Evolutionary conservation across 2,797 vertebrate species (phyloP).

Genomic region (Eidolon dupreanum): DNA sequence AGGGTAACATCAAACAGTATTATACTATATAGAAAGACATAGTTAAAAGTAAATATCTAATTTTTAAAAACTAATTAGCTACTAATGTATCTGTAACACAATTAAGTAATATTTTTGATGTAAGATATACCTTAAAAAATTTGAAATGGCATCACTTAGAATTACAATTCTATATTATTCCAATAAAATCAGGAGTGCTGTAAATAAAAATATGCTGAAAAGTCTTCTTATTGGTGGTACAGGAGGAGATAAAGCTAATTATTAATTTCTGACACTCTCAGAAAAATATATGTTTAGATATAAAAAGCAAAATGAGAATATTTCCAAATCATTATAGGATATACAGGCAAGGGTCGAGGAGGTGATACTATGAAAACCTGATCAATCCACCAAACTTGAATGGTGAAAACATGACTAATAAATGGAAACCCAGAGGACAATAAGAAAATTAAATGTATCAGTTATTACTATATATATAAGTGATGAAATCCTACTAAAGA

Average conservation of each 20-base stretch:
- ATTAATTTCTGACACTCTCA: not conserved
- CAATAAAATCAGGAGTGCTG: not conserved
- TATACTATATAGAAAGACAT: not conserved
- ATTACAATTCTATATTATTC: not conserved
- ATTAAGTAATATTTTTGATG: not conserved
- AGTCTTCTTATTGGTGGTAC: not conserved
- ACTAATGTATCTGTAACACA: not conserved
- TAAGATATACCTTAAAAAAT: not conserved
- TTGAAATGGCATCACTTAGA: not conserved
- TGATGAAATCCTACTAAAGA: not conserved
- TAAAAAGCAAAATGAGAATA: not conserved
- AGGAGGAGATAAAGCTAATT: not conserved
- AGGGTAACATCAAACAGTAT: not conserved
- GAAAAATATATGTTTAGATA: not conserved
- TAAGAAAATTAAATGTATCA: not conserved
- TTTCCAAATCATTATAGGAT: not conserved
- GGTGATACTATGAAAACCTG: not conserved
- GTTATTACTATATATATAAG: not conserved
- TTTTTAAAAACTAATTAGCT: not conserved
- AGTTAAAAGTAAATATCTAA: not conserved
- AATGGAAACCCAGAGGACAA: not conserved
- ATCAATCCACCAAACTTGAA: not conserved
- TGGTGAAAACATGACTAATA: not conserved
- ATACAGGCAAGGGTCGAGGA: not conserved
- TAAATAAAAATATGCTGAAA: slow-evolving; percentile 32